These are phyloP conservation scores for Hirundo rustica DNA, from an alignment of 2,797 vertebrate genomes.

Conservation along the genomic window DNA sequence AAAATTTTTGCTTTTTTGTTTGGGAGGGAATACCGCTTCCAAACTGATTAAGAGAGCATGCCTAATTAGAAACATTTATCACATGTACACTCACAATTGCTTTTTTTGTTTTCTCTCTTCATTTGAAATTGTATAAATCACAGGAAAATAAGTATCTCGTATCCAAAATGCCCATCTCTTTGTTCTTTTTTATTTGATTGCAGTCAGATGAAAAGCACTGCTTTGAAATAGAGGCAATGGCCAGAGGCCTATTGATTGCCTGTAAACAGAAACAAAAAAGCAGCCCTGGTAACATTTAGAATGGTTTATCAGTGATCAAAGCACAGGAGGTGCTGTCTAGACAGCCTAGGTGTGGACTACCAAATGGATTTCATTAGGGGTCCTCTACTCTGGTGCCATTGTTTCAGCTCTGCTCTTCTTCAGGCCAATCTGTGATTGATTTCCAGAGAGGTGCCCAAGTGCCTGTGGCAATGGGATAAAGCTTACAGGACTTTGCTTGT, in stretches of 20 bases:
- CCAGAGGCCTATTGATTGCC: constrained; percentile 78
- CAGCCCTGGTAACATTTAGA: constrained; percentile 80
- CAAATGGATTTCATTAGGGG: constrained; percentile 86
- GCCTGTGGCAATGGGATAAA: constrained; percentile 83
- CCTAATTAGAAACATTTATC: constrained; percentile 62
- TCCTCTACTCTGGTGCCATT: constrained; percentile 71
- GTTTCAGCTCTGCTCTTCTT: constrained; percentile 78
- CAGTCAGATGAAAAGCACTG: constrained; percentile 86
- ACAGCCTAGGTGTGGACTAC: constrained; percentile 82
- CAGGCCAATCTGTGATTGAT: constrained; percentile 87
- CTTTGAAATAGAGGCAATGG: constrained; percentile 86
- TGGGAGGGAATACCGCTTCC: not conserved
- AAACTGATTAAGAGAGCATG: constrained; percentile 4
- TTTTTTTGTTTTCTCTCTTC: constrained; percentile 7
- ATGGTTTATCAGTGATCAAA: constrained; percentile 80
- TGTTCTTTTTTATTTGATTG: constrained; percentile 78
- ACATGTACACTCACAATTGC: constrained; percentile 17
- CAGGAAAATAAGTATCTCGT: constrained; percentile 43
- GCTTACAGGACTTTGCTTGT: constrained; percentile 80
- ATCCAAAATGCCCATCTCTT: constrained; percentile 60
- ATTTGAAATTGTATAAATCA: constrained; percentile 14
- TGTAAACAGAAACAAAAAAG: constrained; percentile 69
- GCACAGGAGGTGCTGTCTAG: constrained; percentile 77
- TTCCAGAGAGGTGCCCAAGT: constrained; percentile 85
- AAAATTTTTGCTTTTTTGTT: not conserved